Conservation (phyloP, 2,888 invertebrate species). For the Hipparchia semele region DNA sequence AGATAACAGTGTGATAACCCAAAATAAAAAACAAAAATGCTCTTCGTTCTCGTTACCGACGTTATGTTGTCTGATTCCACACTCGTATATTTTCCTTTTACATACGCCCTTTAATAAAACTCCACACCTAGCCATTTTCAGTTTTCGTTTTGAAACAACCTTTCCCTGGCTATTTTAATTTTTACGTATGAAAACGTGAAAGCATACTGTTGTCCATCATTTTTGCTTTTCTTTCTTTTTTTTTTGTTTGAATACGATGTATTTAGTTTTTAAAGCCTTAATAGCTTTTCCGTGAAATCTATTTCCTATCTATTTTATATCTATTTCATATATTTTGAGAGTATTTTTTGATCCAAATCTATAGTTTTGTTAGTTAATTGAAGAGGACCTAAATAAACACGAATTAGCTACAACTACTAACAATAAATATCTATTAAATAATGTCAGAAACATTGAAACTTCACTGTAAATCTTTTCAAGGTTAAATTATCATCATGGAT, state of each 20-base stretch:
- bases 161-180: slow-evolving; percentile 16
- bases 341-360: too few relatives aligned
- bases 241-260: slow-evolving; percentile 1
- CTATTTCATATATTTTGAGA: too few relatives aligned
- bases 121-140: slow-evolving; percentile 16
- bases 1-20: background rate
- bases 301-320: background rate
- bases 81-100: slow-evolving; percentile 30
- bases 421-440: too few relatives aligned
- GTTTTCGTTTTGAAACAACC: slow-evolving; percentile 4
- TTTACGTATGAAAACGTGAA: slow-evolving; percentile 10
- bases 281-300: background rate
- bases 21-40: slow-evolving; percentile 2
- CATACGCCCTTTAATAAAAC: slow-evolving; percentile 35
- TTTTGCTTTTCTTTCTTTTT: background rate
- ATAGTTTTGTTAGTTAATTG: too few relatives aligned
- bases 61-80: slow-evolving; percentile 27
- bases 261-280: background rate
- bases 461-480: too few relatives aligned
- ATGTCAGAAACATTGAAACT: too few relatives aligned
- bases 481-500: too few relatives aligned
- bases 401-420: too few relatives aligned
- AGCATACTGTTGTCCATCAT: background rate
- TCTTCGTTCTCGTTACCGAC: slow-evolving; percentile 21
- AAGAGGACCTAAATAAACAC: too few relatives aligned